Percentiles rank a stretch among this genome's conserved stretches.
Evolutionary conservation across 2,113 vertebrate genomes (phyloP).

Genomic region (Aspidoscelis tigris): DNA sequence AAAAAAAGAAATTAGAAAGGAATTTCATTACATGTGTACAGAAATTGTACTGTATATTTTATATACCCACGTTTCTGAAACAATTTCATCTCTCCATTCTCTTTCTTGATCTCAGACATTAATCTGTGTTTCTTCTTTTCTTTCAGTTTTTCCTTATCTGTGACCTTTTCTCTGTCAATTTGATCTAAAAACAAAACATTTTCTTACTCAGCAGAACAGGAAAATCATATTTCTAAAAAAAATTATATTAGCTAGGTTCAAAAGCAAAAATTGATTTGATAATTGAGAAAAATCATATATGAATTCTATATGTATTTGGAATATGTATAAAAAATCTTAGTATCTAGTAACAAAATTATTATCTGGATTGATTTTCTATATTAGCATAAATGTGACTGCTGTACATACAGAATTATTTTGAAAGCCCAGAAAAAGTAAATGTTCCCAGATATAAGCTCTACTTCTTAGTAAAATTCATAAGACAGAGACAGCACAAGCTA

Average conservation of each 20-base stretch:
- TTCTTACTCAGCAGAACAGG: slow-evolving; percentile 48
- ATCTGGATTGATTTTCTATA: neutral
- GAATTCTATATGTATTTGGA: neutral
- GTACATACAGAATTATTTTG: neutral
- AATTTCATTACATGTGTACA: too few species aligned
- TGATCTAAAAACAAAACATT: slow-evolving; percentile 80
- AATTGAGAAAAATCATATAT: neutral
- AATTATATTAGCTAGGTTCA: neutral
- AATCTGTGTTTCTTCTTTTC: slow-evolving; percentile 93
- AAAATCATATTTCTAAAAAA: neutral
- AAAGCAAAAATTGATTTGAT: slow-evolving; percentile 29
- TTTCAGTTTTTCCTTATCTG: slow-evolving; percentile 86
- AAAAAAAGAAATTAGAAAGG: too few species aligned
- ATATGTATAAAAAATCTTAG: neutral
- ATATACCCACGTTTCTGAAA: slow-evolving; percentile 88
- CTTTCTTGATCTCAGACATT: slow-evolving; percentile 92
- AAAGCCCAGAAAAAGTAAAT: neutral
- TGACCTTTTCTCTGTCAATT: slow-evolving; percentile 85
- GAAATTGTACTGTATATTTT: neutral
- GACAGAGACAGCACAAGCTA: too few species aligned
- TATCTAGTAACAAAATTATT: neutral
- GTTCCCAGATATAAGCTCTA: neutral
- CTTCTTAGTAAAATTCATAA: too few species aligned
- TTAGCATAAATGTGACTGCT: neutral
- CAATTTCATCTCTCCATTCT: slow-evolving; percentile 93